Percentiles rank a stretch among this genome's conserved stretches.
phyloP scores from a whole-genome alignment of 2,113 vertebrate genomes.

The Centropus unirufus region DNA sequence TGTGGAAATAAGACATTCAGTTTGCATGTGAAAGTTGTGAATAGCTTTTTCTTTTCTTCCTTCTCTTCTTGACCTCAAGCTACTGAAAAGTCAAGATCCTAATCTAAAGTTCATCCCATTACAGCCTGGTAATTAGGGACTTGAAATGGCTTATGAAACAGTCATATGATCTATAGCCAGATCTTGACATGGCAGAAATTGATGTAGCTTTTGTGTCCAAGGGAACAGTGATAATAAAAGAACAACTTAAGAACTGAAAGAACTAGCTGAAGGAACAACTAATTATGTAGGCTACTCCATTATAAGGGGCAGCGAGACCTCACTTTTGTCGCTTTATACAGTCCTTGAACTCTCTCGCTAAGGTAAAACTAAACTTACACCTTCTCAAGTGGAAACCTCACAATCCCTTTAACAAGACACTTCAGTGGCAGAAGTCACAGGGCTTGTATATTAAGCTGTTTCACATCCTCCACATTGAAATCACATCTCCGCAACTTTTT shows the following conservation, averaged over 20 bases:
- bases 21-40: neutral
- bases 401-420: neutral
- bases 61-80: neutral
- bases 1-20: neutral
- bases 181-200: neutral
- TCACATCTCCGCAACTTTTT: conserved; percentile 5
- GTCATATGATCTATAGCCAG: neutral
- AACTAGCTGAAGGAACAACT: neutral
- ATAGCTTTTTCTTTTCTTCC: neutral
- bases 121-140: neutral
- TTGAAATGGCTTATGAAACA: neutral
- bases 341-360: neutral
- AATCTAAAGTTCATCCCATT: neutral
- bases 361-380: neutral
- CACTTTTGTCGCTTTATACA: neutral
- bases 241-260: neutral
- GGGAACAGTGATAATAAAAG: neutral
- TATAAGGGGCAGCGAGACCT: neutral
- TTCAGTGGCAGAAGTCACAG: neutral
- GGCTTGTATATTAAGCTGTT: neutral
- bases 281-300: neutral
- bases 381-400: neutral
- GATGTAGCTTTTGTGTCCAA: neutral
- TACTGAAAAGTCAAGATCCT: neutral
- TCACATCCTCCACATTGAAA: conserved; percentile 8